Conservation (phyloP, 1,140 invertebrate species). For the Nephila pilipes region DNA sequence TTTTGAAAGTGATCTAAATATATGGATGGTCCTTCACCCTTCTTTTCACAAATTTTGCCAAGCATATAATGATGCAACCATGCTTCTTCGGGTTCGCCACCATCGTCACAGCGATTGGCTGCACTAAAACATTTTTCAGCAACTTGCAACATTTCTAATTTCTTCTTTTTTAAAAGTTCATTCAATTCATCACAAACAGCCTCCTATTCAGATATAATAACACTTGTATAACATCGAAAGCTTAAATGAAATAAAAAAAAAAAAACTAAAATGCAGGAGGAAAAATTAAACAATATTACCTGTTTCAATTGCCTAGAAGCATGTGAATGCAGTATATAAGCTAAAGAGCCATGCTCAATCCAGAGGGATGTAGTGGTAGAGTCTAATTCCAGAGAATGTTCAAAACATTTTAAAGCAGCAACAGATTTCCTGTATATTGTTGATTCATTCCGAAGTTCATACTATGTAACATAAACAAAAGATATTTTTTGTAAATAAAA, state of each 20-base stretch:
- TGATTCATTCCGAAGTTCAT: constrained; percentile 71
- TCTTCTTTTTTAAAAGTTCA: constrained; percentile 87
- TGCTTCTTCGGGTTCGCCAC: constrained; percentile 87
- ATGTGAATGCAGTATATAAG: constrained; percentile 93
- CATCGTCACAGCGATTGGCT: constrained; percentile 84
- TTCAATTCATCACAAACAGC: constrained; percentile 84
- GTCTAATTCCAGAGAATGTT: constrained; percentile 88
- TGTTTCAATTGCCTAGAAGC: constrained; percentile 90
- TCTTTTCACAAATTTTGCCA: constrained; percentile 94
- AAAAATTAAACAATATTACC: neutral
- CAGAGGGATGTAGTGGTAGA: constrained; percentile 87
- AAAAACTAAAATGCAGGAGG: too few species aligned
- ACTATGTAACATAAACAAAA: constrained; percentile 48
- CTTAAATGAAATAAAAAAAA: too few species aligned
- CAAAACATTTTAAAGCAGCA: constrained; percentile 89
- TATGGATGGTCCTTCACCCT: constrained; percentile 86
- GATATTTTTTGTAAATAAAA: neutral
- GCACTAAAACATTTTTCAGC: constrained; percentile 89
- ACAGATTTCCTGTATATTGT: constrained; percentile 73
- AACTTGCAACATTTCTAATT: constrained; percentile 88
- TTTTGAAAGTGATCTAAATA: constrained; percentile 90
- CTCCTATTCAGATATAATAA: neutral
- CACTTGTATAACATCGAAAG: neutral
- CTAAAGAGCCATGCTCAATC: constrained; percentile 94
- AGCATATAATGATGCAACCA: constrained; percentile 97